Conservation (phyloP, 2,113 vertebrate genomes). For the Pogonocichla stellata region DNA sequence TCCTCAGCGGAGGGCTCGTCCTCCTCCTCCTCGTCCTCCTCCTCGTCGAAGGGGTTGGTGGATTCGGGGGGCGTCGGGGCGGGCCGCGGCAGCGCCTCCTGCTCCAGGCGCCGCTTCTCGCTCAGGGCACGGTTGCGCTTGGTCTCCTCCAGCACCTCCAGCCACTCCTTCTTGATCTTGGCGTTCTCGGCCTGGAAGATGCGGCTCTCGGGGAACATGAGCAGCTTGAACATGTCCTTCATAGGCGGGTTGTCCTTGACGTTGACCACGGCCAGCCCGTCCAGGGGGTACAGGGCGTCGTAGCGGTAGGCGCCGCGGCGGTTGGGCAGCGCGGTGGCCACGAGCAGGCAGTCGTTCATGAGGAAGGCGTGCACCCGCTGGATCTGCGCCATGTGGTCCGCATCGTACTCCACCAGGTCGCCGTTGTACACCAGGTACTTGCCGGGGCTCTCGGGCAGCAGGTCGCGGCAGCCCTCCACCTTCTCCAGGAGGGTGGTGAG, state of each 20-base stretch:
- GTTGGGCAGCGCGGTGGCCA: constrained; percentile 91
- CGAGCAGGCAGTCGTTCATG: constrained; percentile 95
- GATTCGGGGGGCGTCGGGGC: constrained; percentile 69
- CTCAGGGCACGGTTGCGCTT: constrained; percentile 89
- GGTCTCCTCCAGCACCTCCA: constrained; percentile 94
- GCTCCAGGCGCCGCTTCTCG: constrained; percentile 85
- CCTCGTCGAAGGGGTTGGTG: constrained; percentile 86
- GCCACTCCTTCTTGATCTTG: constrained; percentile 98
- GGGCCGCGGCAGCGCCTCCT: constrained; percentile 71
- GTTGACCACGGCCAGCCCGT: constrained; percentile 92
- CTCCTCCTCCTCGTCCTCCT: constrained; percentile 61
- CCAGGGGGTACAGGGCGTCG: constrained; percentile 89
- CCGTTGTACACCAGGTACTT: constrained; percentile 96
- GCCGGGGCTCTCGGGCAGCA: constrained; percentile 89
- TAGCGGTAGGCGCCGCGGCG: constrained; percentile 90
- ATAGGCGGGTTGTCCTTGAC: constrained; percentile 98
- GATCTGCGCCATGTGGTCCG: constrained; percentile 92
- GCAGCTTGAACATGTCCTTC: constrained; percentile 99
- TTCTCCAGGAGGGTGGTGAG: constrained; percentile 96
- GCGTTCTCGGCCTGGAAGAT: constrained; percentile 98
- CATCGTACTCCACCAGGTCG: constrained; percentile 92
- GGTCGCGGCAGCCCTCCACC: constrained; percentile 93
- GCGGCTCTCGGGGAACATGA: constrained; percentile 96
- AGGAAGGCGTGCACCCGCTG: constrained; percentile 96
- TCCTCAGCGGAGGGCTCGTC: constrained; percentile 65